A percentile compares a stretch with the other conserved stretches of the same genome.
These are phyloP conservation scores for Poeciliopsis turneri DNA, from an alignment of 2,797 vertebrate species.

Conservation along the genomic window DNA sequence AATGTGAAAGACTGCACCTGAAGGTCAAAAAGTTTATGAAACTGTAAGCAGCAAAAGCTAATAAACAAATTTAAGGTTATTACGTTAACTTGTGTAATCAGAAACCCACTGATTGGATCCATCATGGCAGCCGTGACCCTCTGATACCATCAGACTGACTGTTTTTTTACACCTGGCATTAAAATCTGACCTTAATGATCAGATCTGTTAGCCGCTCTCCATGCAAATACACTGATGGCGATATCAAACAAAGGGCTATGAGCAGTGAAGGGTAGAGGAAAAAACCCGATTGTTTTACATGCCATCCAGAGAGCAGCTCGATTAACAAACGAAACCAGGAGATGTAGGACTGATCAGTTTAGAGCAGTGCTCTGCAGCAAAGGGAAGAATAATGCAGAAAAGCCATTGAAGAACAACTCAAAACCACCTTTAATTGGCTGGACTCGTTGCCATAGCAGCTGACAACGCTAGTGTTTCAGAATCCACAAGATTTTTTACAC, in stretches of 20 bases:
- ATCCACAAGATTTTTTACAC: too few species aligned
- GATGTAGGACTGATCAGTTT: too few species aligned
- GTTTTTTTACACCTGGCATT: not conserved
- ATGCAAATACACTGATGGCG: not conserved
- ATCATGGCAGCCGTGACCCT: not conserved
- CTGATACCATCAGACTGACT: not conserved
- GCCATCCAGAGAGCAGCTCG: too few species aligned
- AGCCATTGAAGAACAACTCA: too few species aligned
- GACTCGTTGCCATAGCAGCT: too few species aligned
- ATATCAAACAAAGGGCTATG: not conserved
- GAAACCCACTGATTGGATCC: not conserved
- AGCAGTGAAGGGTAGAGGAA: not conserved
- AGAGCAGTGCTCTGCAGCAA: too few species aligned
- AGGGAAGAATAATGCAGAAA: too few species aligned
- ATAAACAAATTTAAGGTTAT: not conserved
- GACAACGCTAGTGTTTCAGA: too few species aligned
- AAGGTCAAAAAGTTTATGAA: not conserved
- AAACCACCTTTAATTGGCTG: too few species aligned
- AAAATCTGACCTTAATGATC: not conserved
- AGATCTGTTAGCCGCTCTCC: not conserved
- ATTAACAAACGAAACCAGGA: too few species aligned
- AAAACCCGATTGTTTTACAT: too few species aligned
- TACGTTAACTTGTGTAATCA: not conserved
- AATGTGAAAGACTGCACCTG: not conserved
- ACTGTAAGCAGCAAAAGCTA: not conserved